Base-by-base conservation (phyloP, 2,888 invertebrate species). In the Troilus luridus region DNA sequence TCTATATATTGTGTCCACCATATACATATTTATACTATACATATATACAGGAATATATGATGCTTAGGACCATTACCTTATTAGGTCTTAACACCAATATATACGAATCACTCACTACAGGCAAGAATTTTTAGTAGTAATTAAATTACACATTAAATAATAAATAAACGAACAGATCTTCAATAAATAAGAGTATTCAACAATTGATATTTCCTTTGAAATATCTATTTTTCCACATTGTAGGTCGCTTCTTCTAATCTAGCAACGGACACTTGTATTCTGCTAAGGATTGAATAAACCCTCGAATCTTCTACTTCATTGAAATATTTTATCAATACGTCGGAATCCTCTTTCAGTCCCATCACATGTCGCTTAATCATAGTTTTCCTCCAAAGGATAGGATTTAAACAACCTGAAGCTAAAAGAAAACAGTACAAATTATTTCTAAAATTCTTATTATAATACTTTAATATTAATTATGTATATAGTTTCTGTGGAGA, bases 341-440 rank as follows among this genome's bases (percentile, higher is more conserved):
- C 77, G 54, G 91, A 91, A 90, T 92, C 92, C 41, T 92, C 92
- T 88, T 90, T 90, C 24, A 92, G 62, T 41, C 92, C 92, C 21
- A 88, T 81, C 12, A 92, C 91, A 88, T 92, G 92, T 27, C 92
- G 67, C 58, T 89, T 90, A 8, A 92, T 90, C 72, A 92, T 85
- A 21, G 92, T 92, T 64, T 90, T 91, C 77, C 91, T 77, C 92
- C 92, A 92, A 17, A 91, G 90, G 7, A 92, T 89, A 12, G 91
- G 92, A 89, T 91, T 91, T 67, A 92, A 67, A 85, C 91, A 89
- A 10, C 92, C 92, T 62, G 90, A 88, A 77, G 60, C 88, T 90
- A 11, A 88, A 88, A 91, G n/a, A 62, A 27, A 90, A 56, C 12
- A 64, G 19, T 9, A 12, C 9, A 11, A 67, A 2, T 67, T 67